Evolutionary conservation across 2,113 vertebrate species (phyloP), one percentile per base, ranked within the genome.

Genomic region (Tenebrosternarchus preto): DNA sequence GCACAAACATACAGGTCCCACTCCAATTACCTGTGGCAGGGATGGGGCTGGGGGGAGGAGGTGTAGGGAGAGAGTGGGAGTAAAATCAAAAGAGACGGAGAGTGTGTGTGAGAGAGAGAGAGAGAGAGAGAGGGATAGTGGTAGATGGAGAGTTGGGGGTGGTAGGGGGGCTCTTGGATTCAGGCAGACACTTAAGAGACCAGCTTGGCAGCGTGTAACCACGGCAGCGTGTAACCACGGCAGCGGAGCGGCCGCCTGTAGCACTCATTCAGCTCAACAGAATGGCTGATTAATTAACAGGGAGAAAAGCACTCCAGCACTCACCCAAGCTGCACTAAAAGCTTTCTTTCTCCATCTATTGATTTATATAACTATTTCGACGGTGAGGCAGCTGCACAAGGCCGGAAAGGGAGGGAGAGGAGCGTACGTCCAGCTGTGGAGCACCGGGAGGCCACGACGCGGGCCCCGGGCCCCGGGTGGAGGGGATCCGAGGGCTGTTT

Each of bases 211-310:
- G 83, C 87, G 82, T 80, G 85, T 89, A 89, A 87, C 81, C 83
- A 84, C 78, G 78, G 87, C 56, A 63, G 78, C 78, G 50, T 80
- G 85, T 90, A 89, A 87, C 81, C 83, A 85, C 81, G 78, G 88
- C 56, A 61, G 78, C 77, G 53, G 61, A 78, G 81, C 81, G 71
- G 53, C 61, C 36, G 56, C 76, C 50, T 76, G 82, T 36, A 78
- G 68, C 78, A 70, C 80, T 87, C 81, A 80, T 83, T 84, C 81
- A 88, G 85, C 85, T 84, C 85, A 83, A 74, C 78, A 88, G 86
- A 85, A 87, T 67, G 80, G 89, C 89, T 87, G 89, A 90, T 91
- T 92, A 91, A 92, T 92, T 90, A 91, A 88, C 81, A 87, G 56
- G 74, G 76, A 83, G 83, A 80, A 76, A 73, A 84, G 80, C 82